A percentile compares a stretch with the other conserved stretches of the same genome.
phyloP scores from a whole-genome alignment of 2,797 vertebrate genomes.

The Eulemur rubriventer region DNA sequence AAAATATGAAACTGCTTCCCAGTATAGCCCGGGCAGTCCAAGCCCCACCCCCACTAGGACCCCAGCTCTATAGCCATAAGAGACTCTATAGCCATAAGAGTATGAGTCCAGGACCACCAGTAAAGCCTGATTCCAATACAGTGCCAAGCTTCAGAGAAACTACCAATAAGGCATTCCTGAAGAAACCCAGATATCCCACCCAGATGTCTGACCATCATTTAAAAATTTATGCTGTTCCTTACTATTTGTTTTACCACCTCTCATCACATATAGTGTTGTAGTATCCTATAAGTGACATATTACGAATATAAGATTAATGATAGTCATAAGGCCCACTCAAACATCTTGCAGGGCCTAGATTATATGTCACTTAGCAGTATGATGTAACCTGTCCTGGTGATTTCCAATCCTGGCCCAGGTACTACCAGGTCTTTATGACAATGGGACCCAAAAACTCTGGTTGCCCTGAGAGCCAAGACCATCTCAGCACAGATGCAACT shows the following conservation, averaged over 20 bases:
- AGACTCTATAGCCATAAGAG: neutral
- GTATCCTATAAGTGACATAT: neutral
- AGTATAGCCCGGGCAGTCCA: neutral
- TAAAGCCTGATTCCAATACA: neutral
- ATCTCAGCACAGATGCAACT: neutral
- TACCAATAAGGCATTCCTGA: neutral
- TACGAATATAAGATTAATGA: neutral
- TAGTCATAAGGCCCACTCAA: neutral
- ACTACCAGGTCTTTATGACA: neutral
- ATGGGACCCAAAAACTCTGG: neutral
- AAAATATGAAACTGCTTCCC: neutral
- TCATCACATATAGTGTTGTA: neutral
- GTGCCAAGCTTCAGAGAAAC: neutral
- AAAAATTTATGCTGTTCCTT: neutral
- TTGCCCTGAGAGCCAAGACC: neutral
- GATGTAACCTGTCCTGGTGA: neutral
- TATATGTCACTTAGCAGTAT: neutral
- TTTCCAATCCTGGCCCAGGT: neutral
- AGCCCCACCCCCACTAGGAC: fast-evolving
- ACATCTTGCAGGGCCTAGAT: neutral
- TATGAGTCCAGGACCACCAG: neutral
- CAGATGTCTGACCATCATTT: neutral
- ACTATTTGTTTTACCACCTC: neutral
- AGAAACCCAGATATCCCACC: neutral
- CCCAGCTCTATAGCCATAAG: neutral